A percentile compares a stretch with the other conserved stretches of the same genome.
Conservation (phyloP, 2,888 invertebrate species). For the Rhodophaea formosa region DNA sequence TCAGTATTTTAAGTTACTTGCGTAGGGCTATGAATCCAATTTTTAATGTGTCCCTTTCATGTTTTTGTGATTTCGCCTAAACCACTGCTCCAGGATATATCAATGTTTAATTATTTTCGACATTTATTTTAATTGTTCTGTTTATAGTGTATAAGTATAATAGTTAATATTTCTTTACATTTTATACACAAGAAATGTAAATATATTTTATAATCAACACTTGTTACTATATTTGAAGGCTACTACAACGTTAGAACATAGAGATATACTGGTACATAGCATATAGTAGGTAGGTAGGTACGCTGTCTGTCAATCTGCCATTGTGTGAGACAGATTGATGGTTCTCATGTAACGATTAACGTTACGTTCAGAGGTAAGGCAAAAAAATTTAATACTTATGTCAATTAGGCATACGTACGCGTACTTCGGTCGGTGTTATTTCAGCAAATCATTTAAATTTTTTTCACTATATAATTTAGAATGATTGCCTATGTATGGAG, state of each 20-base stretch:
- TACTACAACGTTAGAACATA: not conserved
- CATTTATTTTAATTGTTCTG: no score
- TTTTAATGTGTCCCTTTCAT: no score
- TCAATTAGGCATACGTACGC: not conserved
- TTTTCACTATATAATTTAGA: no score
- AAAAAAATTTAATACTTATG: not conserved
- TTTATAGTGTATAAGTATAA: no score
- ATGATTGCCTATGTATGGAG: no score
- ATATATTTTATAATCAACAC: not conserved
- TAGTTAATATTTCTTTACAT: not conserved
- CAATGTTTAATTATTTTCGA: no score
- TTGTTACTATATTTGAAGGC: not conserved
- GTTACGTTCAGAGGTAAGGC: not conserved
- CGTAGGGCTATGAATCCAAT: no score
- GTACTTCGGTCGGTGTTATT: no score
- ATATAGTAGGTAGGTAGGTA: not conserved
- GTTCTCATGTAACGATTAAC: not conserved
- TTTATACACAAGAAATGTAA: not conserved
- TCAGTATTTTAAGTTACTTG: no score
- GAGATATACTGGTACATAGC: not conserved
- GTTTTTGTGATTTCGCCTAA: no score
- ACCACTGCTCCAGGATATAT: no score
- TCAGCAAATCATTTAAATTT: no score
- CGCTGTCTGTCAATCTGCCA: not conserved
- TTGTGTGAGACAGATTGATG: slow-evolving; percentile 6